Evolutionary conservation across 2,888 invertebrate species (phyloP).

Genomic region (Cistogaster globosa): DNA sequence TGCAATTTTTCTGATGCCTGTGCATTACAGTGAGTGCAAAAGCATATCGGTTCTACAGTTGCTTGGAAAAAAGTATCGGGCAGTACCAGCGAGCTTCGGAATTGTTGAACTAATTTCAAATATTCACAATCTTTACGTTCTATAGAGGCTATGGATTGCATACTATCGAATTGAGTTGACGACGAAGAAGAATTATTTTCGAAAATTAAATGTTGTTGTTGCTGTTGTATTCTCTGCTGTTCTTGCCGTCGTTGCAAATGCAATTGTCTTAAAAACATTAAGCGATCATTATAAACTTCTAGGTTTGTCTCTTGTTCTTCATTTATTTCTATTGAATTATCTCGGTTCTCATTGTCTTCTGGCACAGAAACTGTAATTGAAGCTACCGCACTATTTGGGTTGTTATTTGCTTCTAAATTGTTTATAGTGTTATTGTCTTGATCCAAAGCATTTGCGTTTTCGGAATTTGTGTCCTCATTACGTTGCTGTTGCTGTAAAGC

Average conservation of each 20-base stretch:
- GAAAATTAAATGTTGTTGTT: constrained; percentile 75
- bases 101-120: constrained; percentile 81
- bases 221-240: constrained; percentile 76
- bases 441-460: constrained; percentile 68
- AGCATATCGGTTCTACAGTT: constrained; percentile 80
- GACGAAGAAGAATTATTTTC: constrained; percentile 75
- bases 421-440: constrained; percentile 74
- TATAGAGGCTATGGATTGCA: constrained; percentile 78
- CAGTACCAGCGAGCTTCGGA: constrained; percentile 81
- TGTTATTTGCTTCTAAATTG: constrained; percentile 60
- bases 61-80: constrained; percentile 82
- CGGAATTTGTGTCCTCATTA: constrained; percentile 68
- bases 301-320: constrained; percentile 75
- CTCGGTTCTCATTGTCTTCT: constrained; percentile 66
- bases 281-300: constrained; percentile 72
- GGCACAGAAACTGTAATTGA: background rate
- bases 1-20: constrained; percentile 79
- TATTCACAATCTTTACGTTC: constrained; percentile 83
- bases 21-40: constrained; percentile 80
- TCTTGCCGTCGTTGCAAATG: constrained; percentile 75
- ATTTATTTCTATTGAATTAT: constrained; percentile 31
- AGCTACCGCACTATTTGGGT: background rate
- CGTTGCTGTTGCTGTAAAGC: constrained; percentile 74
- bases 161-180: constrained; percentile 77
- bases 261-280: constrained; percentile 77